Conservation (phyloP, 2,113 vertebrate species). For the Garra rufa region DNA sequence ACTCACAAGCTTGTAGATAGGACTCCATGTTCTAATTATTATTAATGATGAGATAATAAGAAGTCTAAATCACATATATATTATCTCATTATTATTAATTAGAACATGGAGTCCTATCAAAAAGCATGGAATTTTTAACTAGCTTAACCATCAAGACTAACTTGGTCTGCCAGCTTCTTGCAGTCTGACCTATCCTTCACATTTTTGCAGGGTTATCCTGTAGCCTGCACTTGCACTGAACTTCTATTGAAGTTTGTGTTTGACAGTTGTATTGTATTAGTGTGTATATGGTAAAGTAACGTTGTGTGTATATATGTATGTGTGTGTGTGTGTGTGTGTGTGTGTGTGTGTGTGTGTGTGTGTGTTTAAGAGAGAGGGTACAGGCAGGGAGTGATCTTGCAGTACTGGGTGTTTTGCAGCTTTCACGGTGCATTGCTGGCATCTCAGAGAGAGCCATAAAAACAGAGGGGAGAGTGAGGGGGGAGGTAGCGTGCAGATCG, state of each 20-base stretch:
- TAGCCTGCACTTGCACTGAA: not conserved
- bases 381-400: conserved; percentile 33
- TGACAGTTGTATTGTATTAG: conserved; percentile 1
- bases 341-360: not conserved
- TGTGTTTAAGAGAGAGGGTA: not conserved
- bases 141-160: not conserved
- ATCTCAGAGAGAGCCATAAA: conserved; percentile 52
- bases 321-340: not conserved
- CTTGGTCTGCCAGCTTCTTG: not conserved
- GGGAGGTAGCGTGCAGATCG: conserved; percentile 73
- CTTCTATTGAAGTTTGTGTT: not conserved
- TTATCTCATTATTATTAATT: not conserved
- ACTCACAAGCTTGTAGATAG: too few relatives aligned
- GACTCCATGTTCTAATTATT: not conserved
- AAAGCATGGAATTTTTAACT: not conserved
- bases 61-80: not conserved
- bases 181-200: not conserved
- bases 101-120: not conserved
- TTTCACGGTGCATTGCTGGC: conserved; percentile 54
- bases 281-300: conserved; percentile 2
- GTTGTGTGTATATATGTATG: not conserved
- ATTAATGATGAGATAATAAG: not conserved
- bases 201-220: not conserved
- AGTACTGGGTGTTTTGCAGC: conserved; percentile 49
- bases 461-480: conserved; percentile 62